Evolutionary conservation across 2,888 invertebrate genomes (phyloP).

Genomic region (Chouioia cunea): DNA sequence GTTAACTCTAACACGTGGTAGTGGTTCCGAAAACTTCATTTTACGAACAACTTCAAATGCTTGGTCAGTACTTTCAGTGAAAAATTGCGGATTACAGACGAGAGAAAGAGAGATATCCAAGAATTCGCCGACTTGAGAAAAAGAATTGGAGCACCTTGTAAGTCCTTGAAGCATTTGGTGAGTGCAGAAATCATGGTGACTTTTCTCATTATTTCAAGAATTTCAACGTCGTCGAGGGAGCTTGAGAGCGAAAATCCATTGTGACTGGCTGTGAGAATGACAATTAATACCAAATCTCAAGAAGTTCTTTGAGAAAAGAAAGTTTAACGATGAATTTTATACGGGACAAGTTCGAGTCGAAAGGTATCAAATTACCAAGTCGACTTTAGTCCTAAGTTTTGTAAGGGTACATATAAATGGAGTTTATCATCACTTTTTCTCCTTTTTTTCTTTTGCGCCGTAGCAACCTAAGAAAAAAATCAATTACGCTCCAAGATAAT

Average conservation of each 20-base stretch:
- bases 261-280: no score
- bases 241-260: no score
- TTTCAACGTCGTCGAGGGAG: no score
- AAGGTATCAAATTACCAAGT: not conserved
- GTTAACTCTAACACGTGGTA: no score
- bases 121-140: slow-evolving; percentile 11
- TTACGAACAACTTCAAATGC: slow-evolving; percentile 13
- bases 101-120: not conserved
- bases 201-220: slow-evolving; percentile 6
- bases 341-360: not conserved
- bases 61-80: slow-evolving; percentile 17
- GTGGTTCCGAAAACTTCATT: no score
- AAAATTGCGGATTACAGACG: slow-evolving; percentile 43
- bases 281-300: no score
- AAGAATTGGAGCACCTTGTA: not conserved
- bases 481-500: slow-evolving; percentile 25
- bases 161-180: slow-evolving; percentile 6
- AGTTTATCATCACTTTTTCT: no score
- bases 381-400: no score
- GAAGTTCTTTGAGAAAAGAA: no score
- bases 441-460: not conserved
- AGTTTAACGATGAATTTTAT: no score
- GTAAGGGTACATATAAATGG: no score
- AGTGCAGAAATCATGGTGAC: slow-evolving; percentile 1
- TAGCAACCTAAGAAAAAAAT: not conserved